Evolutionary conservation across 2,113 vertebrate genomes (phyloP), one percentile per base, ranked within the genome.

Genomic region (Pterocles burchelli): DNA sequence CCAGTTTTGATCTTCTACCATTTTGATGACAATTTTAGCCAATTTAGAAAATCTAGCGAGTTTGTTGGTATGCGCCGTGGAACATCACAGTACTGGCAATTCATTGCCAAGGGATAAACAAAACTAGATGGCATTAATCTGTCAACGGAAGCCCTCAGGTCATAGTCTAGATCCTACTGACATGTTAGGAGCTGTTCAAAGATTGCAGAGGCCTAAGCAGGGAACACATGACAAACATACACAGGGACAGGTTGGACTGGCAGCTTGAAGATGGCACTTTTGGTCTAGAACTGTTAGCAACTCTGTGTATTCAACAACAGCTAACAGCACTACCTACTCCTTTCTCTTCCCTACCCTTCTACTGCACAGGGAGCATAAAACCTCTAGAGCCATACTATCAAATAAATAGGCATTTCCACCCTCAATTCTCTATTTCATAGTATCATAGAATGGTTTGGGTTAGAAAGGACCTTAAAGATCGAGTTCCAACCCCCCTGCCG

Each of bases 161-260:
- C 28, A 13, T 14, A 17, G 28, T 26, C 58, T 10, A 16, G 57
- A 46, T 17, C 57, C 13, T 45, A 41, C 11, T 6, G 36, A 13
- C 15, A 12, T 0, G 0, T 10, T 2, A 28, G 49, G 36, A 52
- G 48, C 33, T 8, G 28, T 10, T 45, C 28, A 7, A 63, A 46
- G 71, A 51, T 0, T 13, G 49, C 49, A 45, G 33, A n/a, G 43
- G 55, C 31, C 22, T 18, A 14, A 41, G 70, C 36, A 58, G 36
- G 51, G 55, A 51, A 51, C 49, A 46, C 4, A 22, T 0, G 0
- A 31, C 48, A 45, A 67, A 34, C 43, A 20, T 1, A 22, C 1
- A 1, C 52, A 54, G 51, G 33, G 49, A 71, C 38, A 59, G 63
- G 38, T 0, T 52, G 38, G 57, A 26, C 21, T 15, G 6, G 51